A percentile compares a stretch with the other conserved stretches of the same genome.
phyloP scores from a whole-genome alignment of 2,113 vertebrate species.

The Triplophysa dalaica region DNA sequence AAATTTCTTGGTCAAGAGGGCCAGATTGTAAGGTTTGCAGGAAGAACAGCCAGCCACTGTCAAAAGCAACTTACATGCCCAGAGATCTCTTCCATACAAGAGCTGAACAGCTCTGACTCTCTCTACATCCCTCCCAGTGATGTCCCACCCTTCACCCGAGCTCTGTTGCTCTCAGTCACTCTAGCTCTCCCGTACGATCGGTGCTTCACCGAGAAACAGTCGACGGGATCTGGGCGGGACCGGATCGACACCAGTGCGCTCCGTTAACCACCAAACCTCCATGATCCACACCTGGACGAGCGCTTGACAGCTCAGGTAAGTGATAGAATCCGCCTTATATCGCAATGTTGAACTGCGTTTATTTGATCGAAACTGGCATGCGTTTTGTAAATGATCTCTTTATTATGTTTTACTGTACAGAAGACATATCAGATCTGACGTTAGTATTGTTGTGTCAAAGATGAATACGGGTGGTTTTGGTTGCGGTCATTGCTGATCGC shows the following conservation, averaged over 20 bases:
- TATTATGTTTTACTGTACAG: not conserved
- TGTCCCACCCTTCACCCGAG: conserved; percentile 1
- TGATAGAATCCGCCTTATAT: not conserved
- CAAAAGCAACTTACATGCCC: not conserved
- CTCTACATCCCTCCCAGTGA: not conserved
- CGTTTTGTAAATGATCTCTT: not conserved
- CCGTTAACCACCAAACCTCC: conserved; percentile 20
- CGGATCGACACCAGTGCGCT: conserved; percentile 36
- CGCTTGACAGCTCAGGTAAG: conserved; percentile 42
- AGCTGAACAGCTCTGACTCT: not conserved
- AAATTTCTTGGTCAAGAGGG: too few relatives aligned
- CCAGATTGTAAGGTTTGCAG: not conserved
- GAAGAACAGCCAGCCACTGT: not conserved
- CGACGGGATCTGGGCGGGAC: conserved; percentile 27
- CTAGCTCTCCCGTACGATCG: conserved; percentile 10
- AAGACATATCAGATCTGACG: not conserved
- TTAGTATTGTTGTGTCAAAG: not conserved
- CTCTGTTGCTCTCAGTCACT: conserved; percentile 31
- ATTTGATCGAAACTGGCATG: not conserved
- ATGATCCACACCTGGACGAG: conserved; percentile 39
- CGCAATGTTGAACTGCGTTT: not conserved
- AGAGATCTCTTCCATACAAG: not conserved
- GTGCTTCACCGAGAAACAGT: conserved; percentile 8
- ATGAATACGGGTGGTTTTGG: too few relatives aligned
- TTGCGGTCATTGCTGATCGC: not conserved